Conservation (phyloP, 1,140 invertebrate species). For the Bombus terrestris region DNA sequence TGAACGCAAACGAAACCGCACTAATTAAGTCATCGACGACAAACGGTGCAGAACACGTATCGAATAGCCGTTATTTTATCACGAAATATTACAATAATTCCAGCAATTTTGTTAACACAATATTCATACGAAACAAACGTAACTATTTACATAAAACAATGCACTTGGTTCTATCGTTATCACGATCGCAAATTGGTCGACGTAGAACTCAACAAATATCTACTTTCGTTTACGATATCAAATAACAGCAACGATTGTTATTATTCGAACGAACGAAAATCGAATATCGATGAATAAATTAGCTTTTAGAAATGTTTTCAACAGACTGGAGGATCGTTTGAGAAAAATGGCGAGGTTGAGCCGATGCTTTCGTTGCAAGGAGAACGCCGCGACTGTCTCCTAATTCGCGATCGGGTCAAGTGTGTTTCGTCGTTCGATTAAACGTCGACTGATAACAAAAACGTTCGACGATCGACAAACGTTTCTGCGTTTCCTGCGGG, state of each 20-base stretch:
- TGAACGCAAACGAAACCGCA: background rate
- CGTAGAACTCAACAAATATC: background rate
- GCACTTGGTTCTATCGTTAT: background rate
- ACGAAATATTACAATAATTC: background rate
- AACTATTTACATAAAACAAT: background rate
- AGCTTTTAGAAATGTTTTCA: background rate
- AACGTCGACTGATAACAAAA: slow-evolving; percentile 11
- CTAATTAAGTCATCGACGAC: background rate
- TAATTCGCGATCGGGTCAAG: slow-evolving; percentile 23
- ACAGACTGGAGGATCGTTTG: too few species aligned
- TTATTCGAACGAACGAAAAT: background rate
- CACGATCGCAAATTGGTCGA: background rate
- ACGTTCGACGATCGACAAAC: background rate
- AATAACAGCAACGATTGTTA: background rate
- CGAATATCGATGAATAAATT: background rate
- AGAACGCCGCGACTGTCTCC: background rate
- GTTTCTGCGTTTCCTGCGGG: background rate
- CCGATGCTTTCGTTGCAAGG: too few species aligned
- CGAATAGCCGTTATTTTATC: background rate
- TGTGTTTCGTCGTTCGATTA: background rate
- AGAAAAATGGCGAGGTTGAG: background rate
- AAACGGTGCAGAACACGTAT: background rate
- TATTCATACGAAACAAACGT: background rate
- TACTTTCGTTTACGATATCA: background rate
- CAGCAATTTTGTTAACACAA: background rate